These are phyloP conservation scores for Stigmatopora argus DNA, from an alignment of 2,113 vertebrate genomes.

Conservation along the genomic window DNA sequence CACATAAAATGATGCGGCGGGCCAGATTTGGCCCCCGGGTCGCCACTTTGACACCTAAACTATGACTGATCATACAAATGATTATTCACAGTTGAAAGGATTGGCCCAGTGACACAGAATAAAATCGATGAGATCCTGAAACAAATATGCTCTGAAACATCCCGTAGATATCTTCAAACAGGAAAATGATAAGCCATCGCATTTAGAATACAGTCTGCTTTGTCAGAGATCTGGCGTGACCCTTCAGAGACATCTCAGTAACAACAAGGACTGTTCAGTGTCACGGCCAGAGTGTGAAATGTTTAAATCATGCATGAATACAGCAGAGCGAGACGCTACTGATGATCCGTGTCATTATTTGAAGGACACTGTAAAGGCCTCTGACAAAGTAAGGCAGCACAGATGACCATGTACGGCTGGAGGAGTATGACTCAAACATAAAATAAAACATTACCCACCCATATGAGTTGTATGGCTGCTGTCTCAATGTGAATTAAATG, in stretches of 20 bases:
- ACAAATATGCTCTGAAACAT: not conserved
- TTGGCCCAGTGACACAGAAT: not conserved
- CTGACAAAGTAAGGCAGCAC: conserved; percentile 30
- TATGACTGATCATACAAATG: not conserved
- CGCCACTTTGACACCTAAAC: too few species aligned
- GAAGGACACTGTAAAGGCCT: conserved; percentile 48
- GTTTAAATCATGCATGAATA: conserved; percentile 42
- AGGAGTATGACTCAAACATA: conserved; percentile 1
- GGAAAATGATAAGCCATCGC: not conserved
- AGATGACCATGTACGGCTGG: conserved; percentile 18
- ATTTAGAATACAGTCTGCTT: conserved; percentile 4
- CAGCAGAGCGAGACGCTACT: conserved; percentile 13
- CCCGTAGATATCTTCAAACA: not conserved
- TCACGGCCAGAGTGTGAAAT: conserved; percentile 22
- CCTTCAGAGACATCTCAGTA: conserved; percentile 10
- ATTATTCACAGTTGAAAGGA: not conserved
- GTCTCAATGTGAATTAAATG: not conserved
- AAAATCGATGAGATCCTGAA: not conserved
- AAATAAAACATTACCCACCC: not conserved
- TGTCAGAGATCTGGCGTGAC: not conserved
- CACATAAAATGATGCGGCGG: too few species aligned
- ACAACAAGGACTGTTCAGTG: conserved; percentile 24
- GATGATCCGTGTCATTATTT: not conserved
- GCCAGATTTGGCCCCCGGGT: too few species aligned
- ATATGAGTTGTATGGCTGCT: conserved; percentile 7